phyloP scores from a whole-genome alignment of 1,140 invertebrate species.

The Drosophila repletoides region DNA sequence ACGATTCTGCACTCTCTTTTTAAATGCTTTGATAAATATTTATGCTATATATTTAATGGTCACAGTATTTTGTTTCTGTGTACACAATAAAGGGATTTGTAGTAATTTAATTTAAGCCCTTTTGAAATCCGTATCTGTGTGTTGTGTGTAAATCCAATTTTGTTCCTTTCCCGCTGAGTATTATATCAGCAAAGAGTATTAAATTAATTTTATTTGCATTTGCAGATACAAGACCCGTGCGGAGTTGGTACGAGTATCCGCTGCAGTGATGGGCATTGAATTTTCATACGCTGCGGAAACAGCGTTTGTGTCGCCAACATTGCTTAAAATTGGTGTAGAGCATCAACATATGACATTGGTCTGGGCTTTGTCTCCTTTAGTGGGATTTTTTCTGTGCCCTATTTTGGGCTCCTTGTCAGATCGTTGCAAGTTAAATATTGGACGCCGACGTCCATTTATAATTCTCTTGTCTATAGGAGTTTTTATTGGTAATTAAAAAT shows the following conservation, averaged over 20 bases:
- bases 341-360: constrained; percentile 96
- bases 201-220: constrained; percentile 14
- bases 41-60: background rate
- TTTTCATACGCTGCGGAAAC: constrained; percentile 98
- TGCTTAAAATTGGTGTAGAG: constrained; percentile 95
- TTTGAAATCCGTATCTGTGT: background rate
- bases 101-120: constrained; percentile 4
- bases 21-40: no score
- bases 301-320: constrained; percentile 96
- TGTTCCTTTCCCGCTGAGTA: background rate
- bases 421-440: constrained; percentile 90
- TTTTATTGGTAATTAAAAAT: constrained; percentile 87
- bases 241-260: constrained; percentile 93
- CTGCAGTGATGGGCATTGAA: constrained; percentile 98
- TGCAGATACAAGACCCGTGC: constrained; percentile 89
- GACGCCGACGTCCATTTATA: constrained; percentile 95
- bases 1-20: no score
- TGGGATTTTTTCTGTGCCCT: constrained; percentile 97
- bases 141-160: constrained; percentile 11
- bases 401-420: constrained; percentile 96
- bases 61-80: background rate
- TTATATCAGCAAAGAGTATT: background rate
- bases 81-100: constrained; percentile 10
- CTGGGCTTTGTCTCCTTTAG: constrained; percentile 95
- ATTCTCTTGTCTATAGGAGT: constrained; percentile 94